Conservation (phyloP, 64 coral and sea anemone genomes). For the Dendronephthya gigantea region DNA sequence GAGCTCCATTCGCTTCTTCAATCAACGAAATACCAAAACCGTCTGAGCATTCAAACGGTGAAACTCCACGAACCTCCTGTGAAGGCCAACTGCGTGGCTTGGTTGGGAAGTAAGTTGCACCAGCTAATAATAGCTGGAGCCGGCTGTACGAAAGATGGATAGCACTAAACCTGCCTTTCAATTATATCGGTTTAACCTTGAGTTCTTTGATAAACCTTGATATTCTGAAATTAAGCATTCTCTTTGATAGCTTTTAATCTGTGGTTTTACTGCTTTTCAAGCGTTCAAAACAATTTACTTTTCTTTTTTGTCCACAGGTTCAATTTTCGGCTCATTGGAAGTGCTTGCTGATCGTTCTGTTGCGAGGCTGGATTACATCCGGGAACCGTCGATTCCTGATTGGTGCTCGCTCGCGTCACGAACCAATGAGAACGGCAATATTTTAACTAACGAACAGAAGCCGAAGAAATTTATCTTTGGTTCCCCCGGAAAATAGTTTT, state of each 20-base stretch:
- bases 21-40: constrained; percentile 74
- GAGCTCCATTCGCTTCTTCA: constrained; percentile 80
- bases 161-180: no score
- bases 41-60: constrained; percentile 73
- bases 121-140: no score
- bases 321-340: constrained; percentile 94
- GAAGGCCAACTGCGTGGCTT: constrained; percentile 67
- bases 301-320: constrained; percentile 38
- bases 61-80: constrained; percentile 83
- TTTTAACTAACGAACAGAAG: background rate
- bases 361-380: constrained; percentile 52
- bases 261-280: no score
- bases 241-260: no score
- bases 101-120: constrained; percentile 91
- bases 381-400: constrained; percentile 75
- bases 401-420: constrained; percentile 22
- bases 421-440: background rate
- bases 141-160: no score
- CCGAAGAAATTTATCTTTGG: background rate
- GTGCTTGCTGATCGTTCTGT: constrained; percentile 82
- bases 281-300: background rate
- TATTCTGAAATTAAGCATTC: no score
- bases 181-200: no score
- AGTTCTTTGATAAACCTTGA: no score
- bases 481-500: background rate